phyloP scores from a whole-genome alignment of 1,140 invertebrate genomes.

The Aphelinus atriplicis region DNA sequence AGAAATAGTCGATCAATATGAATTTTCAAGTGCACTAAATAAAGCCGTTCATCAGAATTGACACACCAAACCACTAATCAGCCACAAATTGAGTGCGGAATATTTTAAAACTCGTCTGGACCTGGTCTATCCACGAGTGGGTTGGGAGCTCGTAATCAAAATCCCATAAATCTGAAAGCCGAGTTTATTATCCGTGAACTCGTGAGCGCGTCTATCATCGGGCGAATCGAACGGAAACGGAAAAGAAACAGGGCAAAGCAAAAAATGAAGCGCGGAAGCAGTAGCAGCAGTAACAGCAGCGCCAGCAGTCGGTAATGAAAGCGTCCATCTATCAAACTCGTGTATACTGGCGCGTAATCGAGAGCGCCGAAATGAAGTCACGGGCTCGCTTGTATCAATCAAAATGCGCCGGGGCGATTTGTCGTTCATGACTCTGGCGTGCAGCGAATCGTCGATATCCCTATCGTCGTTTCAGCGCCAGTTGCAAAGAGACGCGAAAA shows the following conservation, averaged over 20 bases:
- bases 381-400: slow-evolving; percentile 25
- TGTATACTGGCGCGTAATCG: slow-evolving; percentile 1
- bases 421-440: slow-evolving; percentile 14
- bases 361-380: slow-evolving; percentile 18
- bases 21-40: too few relatives aligned
- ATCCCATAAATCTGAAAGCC: slow-evolving; percentile 23
- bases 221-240: not conserved
- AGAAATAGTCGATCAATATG: too few relatives aligned
- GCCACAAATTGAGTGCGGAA: too few relatives aligned
- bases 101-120: too few relatives aligned
- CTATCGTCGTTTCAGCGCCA: not conserved
- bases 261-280: not conserved
- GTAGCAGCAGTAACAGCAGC: not conserved
- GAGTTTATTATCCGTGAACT: slow-evolving; percentile 3
- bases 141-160: slow-evolving; percentile 16
- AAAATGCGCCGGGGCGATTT: slow-evolving; percentile 15
- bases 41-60: too few relatives aligned
- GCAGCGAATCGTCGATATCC: not conserved
- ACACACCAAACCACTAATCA: too few relatives aligned
- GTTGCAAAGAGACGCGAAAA: not conserved
- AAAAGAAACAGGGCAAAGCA: slow-evolving; percentile 12
- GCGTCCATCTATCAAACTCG: slow-evolving; percentile 27
- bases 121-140: too few relatives aligned
- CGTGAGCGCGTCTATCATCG: not conserved
- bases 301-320: slow-evolving; percentile 34